Evolutionary conservation across 2,888 invertebrate species (phyloP), one percentile per base, ranked within the genome.

Genomic region (Neoscelio sp.): DNA sequence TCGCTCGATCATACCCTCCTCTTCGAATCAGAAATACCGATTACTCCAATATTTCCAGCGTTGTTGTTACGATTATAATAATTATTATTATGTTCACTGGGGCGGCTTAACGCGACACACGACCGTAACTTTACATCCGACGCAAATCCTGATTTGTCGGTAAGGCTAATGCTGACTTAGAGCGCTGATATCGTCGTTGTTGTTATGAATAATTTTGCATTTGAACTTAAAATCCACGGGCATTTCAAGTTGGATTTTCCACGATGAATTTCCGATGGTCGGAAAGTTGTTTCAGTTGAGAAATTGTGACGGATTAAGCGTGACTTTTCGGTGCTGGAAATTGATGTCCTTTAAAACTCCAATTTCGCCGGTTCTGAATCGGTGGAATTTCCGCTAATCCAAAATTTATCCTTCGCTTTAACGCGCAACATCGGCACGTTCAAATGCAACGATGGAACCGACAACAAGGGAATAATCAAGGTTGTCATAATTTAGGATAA

Each of bases 1-100:
- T 78, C 70, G 46, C 44, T 62, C 70, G 23, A 74, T 78, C 58
- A 56, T 74, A 74, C 58, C 62, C 64, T 74, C 64, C 54, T 62
- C 65, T 67, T 60, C 40, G 20, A 65, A 62, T 70, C 64, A 50
- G 23, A 77, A 62, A 64, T 23, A 33, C 13, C 38, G 17, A 76
- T 56, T 76, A 40, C 62, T 62, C 52, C n/a, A n/a, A n/a, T n/a
- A n/a, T n/a, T n/a, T n/a, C n/a, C n/a, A n/a, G n/a, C n/a, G n/a
- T n/a, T n/a, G n/a, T 48, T 12, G 10, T 13, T 13, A 48, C n/a
- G n/a, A n/a, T n/a, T n/a, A n/a, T n/a, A n/a, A n/a, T 28, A 17
- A 26, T 26, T 17, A 38, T 28, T 13, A 26, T 65, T 52, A 42
- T 65, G 38, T 28, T 17, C 26, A 38, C 26, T 30, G 17, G 20